Percentiles rank a stretch among this genome's conserved stretches.
phyloP scores from a whole-genome alignment of 1,140 invertebrate species.

The Bombus consobrinus region DNA sequence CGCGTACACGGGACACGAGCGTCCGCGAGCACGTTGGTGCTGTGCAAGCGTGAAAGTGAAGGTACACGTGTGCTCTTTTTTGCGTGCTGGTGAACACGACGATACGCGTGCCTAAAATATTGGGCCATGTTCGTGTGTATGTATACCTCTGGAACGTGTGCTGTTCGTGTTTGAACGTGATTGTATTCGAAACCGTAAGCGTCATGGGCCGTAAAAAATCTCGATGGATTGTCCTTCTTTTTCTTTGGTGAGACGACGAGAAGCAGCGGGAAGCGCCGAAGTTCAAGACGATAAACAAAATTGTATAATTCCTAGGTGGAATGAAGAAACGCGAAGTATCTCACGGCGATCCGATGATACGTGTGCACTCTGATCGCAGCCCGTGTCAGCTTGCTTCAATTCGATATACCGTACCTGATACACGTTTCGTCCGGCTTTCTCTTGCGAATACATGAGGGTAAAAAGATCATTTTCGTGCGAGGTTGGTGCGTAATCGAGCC shows the following conservation, averaged over 20 bases:
- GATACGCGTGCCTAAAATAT: constrained; percentile 15
- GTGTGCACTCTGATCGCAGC: background rate
- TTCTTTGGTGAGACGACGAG: background rate
- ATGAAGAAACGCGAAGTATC: background rate
- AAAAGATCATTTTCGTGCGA: constrained; percentile 2
- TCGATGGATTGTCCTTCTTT: background rate
- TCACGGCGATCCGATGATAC: background rate
- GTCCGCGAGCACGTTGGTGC: constrained; percentile 1
- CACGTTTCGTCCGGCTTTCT: background rate
- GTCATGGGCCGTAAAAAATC: background rate
- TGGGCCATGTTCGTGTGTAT: constrained; percentile 38
- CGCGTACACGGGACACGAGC: background rate
- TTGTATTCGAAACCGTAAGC: constrained; percentile 3
- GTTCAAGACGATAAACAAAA: background rate
- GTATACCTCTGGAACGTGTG: constrained; percentile 42
- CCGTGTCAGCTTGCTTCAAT: background rate
- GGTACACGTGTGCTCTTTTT: constrained; percentile 8
- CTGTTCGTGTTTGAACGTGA: constrained; percentile 55
- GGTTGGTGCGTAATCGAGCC: constrained; percentile 6
- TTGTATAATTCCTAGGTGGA: background rate
- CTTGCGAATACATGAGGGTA: background rate
- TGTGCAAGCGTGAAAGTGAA: background rate
- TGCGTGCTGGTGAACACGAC: constrained; percentile 20
- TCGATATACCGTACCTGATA: constrained; percentile 16
- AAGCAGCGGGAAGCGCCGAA: background rate